Evolutionary conservation across 1,140 invertebrate genomes (phyloP).

Genomic region (Chionoecetes opilio): DNA sequence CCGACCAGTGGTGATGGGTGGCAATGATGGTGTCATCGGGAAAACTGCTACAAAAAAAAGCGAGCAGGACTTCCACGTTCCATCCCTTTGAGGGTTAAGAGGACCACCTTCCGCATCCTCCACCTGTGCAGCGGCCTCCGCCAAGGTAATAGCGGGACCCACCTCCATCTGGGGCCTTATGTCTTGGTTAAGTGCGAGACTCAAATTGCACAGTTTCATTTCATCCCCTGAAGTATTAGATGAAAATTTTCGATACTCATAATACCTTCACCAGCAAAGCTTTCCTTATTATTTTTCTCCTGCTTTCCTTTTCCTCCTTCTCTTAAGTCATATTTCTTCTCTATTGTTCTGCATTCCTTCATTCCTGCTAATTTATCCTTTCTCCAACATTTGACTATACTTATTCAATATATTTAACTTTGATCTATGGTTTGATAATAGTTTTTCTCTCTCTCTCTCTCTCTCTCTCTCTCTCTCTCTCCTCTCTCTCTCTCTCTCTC

Average conservation of each 20-base stretch:
- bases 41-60: neutral
- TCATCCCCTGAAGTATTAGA: conserved; percentile 6
- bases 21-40: neutral
- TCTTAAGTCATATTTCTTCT: neutral
- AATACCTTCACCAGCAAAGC: neutral
- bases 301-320: neutral
- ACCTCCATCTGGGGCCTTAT: neutral
- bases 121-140: neutral
- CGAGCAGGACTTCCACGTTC: neutral
- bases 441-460: no score
- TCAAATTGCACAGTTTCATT: neutral
- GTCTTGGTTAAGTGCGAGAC: neutral
- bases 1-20: no score
- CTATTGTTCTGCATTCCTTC: neutral
- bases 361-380: neutral
- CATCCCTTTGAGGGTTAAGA: neutral
- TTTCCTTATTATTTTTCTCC: neutral
- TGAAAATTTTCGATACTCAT: neutral
- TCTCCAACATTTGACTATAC: neutral
- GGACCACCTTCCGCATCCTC: neutral
- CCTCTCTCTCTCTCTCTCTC: no score
- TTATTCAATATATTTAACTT: neutral
- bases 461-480: no score
- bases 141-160: neutral
- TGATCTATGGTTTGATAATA: neutral